Evolutionary conservation across 1,140 invertebrate species (phyloP).

Genomic region (Temnothorax longispinosus): DNA sequence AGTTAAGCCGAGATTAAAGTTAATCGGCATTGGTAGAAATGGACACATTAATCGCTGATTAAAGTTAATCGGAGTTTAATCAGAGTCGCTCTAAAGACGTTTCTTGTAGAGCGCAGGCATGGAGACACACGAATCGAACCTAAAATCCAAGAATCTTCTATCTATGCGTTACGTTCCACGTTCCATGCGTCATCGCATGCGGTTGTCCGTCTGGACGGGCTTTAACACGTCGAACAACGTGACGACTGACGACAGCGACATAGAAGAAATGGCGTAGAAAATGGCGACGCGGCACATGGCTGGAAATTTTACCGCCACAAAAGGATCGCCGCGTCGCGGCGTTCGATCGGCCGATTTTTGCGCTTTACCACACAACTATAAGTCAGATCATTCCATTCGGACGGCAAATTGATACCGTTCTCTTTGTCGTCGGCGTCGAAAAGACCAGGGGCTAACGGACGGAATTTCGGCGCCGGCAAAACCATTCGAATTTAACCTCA

Average conservation of each 20-base stretch:
- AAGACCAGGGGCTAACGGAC: neutral
- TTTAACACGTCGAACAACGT: neutral
- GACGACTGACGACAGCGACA: neutral
- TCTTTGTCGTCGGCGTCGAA: neutral
- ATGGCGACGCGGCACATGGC: constrained; percentile 47
- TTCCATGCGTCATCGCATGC: neutral
- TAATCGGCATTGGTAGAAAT: too few species aligned
- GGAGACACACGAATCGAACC: neutral
- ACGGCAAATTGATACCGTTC: neutral
- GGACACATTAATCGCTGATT: neutral
- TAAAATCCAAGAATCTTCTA: neutral
- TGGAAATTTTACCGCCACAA: constrained; percentile 42
- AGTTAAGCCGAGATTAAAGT: too few species aligned
- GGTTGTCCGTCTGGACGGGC: neutral
- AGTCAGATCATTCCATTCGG: neutral
- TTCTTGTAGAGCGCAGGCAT: too few species aligned
- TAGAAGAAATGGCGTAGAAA: neutral
- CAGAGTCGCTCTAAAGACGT: neutral
- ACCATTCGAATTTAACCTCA: constrained; percentile 18
- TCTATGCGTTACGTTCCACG: neutral
- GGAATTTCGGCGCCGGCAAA: neutral
- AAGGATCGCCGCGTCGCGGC: neutral
- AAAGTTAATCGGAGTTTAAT: neutral
- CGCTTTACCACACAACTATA: neutral
- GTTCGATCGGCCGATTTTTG: neutral